A percentile compares a stretch with the other conserved stretches of the same genome.
These are phyloP conservation scores for Agriotes lineatus DNA, from an alignment of 2,888 invertebrate species.

Conservation along the genomic window DNA sequence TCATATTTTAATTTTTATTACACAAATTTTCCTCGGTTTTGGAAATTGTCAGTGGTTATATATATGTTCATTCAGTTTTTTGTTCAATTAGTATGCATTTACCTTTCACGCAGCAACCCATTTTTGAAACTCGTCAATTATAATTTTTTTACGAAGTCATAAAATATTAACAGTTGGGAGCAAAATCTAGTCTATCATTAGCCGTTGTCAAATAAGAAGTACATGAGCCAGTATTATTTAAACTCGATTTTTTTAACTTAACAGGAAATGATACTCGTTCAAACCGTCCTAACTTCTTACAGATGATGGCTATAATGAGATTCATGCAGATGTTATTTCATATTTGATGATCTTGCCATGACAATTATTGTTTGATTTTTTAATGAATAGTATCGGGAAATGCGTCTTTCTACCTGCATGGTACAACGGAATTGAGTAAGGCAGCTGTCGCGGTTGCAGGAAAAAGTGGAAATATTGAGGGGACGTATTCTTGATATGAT, in stretches of 20 bases:
- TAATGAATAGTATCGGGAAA: slow-evolving; percentile 28
- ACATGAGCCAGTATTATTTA: slow-evolving; percentile 63
- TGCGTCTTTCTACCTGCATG: slow-evolving; percentile 36
- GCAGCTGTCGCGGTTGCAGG: slow-evolving; percentile 28
- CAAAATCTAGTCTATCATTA: slow-evolving; percentile 64
- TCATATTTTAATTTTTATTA: too few species aligned
- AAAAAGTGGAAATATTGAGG: slow-evolving; percentile 14
- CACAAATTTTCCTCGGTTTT: too few species aligned
- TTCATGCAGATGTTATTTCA: slow-evolving; percentile 47
- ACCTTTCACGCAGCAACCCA: not conserved
- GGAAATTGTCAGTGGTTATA: too few species aligned
- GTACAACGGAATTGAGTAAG: slow-evolving; percentile 40
- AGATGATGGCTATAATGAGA: slow-evolving; percentile 57
- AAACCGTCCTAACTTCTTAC: slow-evolving; percentile 64
- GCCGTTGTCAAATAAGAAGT: slow-evolving; percentile 61
- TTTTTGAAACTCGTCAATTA: slow-evolving; percentile 35
- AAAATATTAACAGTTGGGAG: slow-evolving; percentile 57
- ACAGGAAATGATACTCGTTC: slow-evolving; percentile 60
- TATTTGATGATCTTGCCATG: slow-evolving; percentile 60
- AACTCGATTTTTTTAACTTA: slow-evolving; percentile 39
- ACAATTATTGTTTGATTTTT: slow-evolving; percentile 50
- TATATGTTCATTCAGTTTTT: too few species aligned
- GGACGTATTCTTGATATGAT: slow-evolving; percentile 46
- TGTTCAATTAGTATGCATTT: too few species aligned
- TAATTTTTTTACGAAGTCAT: slow-evolving; percentile 12